These are phyloP conservation scores for Aythya baeri DNA, from an alignment of 2,113 vertebrate genomes.

Conservation along the genomic window DNA sequence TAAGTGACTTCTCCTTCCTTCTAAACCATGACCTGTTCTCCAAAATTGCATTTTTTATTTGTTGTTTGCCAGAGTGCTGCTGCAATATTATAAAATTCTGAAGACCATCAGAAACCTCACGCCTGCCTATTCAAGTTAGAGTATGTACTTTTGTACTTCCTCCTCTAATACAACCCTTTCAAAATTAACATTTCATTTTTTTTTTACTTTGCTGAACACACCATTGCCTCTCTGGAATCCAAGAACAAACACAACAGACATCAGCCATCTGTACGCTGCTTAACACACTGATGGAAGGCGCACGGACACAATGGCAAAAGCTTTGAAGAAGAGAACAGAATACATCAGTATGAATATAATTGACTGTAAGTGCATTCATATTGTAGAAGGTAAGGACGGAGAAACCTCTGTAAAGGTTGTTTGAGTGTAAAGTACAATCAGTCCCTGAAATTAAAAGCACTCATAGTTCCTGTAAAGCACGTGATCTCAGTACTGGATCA, in stretches of 20 bases:
- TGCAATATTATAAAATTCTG: not conserved
- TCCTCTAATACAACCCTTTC: not conserved
- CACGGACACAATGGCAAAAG: not conserved
- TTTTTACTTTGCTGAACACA: not conserved
- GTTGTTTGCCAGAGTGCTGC: not conserved
- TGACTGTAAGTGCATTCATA: not conserved
- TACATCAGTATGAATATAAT: not conserved
- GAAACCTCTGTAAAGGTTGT: not conserved
- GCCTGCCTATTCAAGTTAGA: not conserved
- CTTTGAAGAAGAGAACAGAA: not conserved
- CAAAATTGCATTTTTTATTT: not conserved
- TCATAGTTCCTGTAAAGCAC: not conserved
- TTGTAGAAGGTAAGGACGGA: not conserved
- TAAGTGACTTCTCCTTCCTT: not conserved
- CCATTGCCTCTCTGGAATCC: not conserved
- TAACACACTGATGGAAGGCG: not conserved
- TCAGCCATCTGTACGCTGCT: not conserved
- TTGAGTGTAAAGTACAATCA: not conserved
- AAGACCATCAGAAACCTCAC: not conserved
- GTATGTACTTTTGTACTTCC: not conserved
- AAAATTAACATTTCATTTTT: not conserved
- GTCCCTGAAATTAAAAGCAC: not conserved
- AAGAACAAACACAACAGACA: not conserved
- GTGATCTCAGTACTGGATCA: not conserved
- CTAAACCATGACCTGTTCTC: not conserved